A percentile compares a stretch with the other conserved stretches of the same genome.
Conservation (phyloP, 2,888 invertebrate species). For the Oithona nana region DNA sequence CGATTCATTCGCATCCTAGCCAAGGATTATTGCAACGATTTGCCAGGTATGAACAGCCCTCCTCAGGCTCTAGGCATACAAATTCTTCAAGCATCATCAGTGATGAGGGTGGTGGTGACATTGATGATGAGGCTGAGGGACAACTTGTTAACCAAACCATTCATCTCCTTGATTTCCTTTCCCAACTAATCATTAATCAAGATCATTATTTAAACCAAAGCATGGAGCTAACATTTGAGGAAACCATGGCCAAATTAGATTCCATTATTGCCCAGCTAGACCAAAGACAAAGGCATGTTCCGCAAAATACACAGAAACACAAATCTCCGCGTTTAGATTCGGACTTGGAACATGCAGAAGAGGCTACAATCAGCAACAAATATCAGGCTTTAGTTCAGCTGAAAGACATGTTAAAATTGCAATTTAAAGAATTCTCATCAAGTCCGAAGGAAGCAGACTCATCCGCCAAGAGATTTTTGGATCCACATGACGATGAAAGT, state of each 20-base stretch:
- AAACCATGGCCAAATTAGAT: background rate
- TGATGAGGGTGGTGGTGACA: background rate
- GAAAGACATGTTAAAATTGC: background rate
- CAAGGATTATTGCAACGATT: no score
- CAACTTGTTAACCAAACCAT: background rate
- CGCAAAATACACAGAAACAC: background rate
- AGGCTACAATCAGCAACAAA: background rate
- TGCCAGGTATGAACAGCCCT: background rate
- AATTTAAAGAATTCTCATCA: background rate
- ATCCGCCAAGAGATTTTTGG: background rate
- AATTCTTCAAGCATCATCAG: background rate
- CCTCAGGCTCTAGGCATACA: no score
- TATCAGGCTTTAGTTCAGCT: background rate
- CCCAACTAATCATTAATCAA: background rate
- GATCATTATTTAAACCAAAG: background rate
- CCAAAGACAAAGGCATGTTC: no score
- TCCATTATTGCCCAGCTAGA: background rate
- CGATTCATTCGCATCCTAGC: no score
- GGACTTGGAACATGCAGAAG: no score
- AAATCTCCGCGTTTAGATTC: no score
- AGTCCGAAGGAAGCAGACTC: no score
- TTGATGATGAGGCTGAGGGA: no score
- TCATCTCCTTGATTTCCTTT: background rate
- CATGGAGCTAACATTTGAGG: background rate
- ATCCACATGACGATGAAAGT: background rate